A percentile compares a stretch with the other conserved stretches of the same genome.
Evolutionary conservation across 92 coral and sea anemone genomes (phyloP).

Genomic region (Palythoa grandiflora): DNA sequence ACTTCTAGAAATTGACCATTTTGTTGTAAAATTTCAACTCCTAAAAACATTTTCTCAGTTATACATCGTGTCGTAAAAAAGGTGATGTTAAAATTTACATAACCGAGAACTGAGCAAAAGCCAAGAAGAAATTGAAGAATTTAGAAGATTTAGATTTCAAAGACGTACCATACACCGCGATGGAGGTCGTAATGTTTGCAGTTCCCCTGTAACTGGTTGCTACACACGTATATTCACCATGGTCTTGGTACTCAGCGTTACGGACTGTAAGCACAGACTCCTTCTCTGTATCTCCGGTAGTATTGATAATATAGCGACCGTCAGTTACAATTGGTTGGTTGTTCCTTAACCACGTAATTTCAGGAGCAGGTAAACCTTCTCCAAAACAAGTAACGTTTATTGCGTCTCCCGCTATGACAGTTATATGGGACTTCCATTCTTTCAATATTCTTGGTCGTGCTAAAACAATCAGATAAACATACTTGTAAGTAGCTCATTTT

Average conservation of each 20-base stretch:
- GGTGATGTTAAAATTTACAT: too few species aligned
- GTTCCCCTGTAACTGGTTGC: slow-evolving; percentile 55
- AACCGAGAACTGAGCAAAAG: too few species aligned
- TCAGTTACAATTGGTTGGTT: background rate
- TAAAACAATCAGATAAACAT: slow-evolving; percentile 3
- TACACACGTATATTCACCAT: slow-evolving; percentile 67
- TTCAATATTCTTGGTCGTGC: slow-evolving; percentile 57
- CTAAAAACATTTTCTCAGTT: too few species aligned
- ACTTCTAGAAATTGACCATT: too few species aligned
- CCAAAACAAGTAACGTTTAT: slow-evolving; percentile 57
- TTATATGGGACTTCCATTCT: slow-evolving; percentile 18
- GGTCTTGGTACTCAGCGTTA: slow-evolving; percentile 50
- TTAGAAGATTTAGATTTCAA: too few species aligned
- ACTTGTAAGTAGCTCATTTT: too few species aligned
- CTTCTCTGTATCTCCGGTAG: background rate
- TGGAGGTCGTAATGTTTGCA: slow-evolving; percentile 31
- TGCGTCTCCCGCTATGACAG: slow-evolving; percentile 16
- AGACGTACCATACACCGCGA: slow-evolving; percentile 66
- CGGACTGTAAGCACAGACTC: slow-evolving; percentile 38
- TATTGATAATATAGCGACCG: background rate
- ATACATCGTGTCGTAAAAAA: too few species aligned
- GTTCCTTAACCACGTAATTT: slow-evolving; percentile 56
- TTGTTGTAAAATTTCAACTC: too few species aligned
- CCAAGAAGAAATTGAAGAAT: too few species aligned
- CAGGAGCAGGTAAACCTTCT: slow-evolving; percentile 71